Evolutionary conservation across 2,797 vertebrate genomes (phyloP), one percentile per base, ranked within the genome.

Genomic region (Microcaecilia unicolor): DNA sequence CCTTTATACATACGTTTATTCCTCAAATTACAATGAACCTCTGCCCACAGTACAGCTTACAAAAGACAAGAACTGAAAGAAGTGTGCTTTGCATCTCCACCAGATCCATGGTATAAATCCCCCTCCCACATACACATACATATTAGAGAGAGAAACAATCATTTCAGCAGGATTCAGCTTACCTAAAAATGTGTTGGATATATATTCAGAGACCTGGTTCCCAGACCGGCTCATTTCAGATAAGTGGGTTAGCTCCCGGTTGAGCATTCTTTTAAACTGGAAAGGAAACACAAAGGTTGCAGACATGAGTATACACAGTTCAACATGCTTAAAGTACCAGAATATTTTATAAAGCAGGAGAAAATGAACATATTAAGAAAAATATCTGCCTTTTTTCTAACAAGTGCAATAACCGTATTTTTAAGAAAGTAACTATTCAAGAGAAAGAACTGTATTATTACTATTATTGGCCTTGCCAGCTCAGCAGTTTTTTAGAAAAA

Each of bases 191-290:
- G 92, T 99, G 78, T 80, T 98, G 38, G 93, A 99, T 72, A 99
- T 98, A 73, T 83, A 99, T 74, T 99, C 96, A 7, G 96, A 99
- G 61, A 99, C 96, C 70, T 99, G 94, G 71, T 99, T 98, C 68
- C 94, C 96, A 47, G 94, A 99, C 25, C 93, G 88, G 74, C 94
- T 98, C 91, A 97, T 99, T 86, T 98, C 93, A 33, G 93, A 98
- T 28, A 98, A 85, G 67, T 98, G 93, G 49, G 88, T 95, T 44
- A 98, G 82, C 70, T 98, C 94, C 58, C 96, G 84, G 68, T 98
- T 99, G 53, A 99, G 79, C 94, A 98, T 99, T 78, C 96, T 94
- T 76, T 99, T 99, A 75, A 99, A 99, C 96, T 99, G 71, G 51
- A 84, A 81, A 59, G 61, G 7, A 57, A 31, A 81, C 44, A 42